Conservation (phyloP, 2,888 invertebrate genomes). For the Gastrophysa polygoni region DNA sequence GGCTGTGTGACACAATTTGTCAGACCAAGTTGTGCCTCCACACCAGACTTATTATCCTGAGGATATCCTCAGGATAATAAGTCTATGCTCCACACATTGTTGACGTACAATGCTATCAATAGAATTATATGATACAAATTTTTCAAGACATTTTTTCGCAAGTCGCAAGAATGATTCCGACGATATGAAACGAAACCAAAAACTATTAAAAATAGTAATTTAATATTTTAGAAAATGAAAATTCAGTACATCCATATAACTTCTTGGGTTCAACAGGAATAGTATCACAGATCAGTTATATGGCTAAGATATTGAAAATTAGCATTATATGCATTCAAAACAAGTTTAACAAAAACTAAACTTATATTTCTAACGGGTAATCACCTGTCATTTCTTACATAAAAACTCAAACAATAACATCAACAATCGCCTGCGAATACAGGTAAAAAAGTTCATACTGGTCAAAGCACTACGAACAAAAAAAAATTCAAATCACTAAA, state of each 20-base stretch:
- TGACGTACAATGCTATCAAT: no score
- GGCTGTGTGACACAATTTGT: no score
- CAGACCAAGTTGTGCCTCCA: no score
- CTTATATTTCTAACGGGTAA: neutral
- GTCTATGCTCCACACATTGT: no score
- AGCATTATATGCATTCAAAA: constrained; percentile 3
- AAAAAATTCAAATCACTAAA: constrained; percentile 3
- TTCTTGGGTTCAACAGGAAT: constrained; percentile 23
- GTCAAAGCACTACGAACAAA: constrained; percentile 1
- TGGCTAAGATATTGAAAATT: constrained; percentile 18
- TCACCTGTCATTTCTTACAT: neutral
- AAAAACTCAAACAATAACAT: neutral
- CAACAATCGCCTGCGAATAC: neutral
- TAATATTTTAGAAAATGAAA: constrained; percentile 12
- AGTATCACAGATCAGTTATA: constrained; percentile 31
- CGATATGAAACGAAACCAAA: neutral
- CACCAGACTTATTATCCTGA: no score
- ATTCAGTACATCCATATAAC: constrained; percentile 27
- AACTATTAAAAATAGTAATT: constrained; percentile 10
- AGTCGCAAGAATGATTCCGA: no score
- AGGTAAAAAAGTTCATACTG: neutral
- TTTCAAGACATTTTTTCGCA: no score
- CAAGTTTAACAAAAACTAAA: constrained; percentile 14
- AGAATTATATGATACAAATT: no score
- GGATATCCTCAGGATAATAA: no score